phyloP scores from a whole-genome alignment of 2,888 invertebrate genomes.

The Lasioglossum morio region DNA sequence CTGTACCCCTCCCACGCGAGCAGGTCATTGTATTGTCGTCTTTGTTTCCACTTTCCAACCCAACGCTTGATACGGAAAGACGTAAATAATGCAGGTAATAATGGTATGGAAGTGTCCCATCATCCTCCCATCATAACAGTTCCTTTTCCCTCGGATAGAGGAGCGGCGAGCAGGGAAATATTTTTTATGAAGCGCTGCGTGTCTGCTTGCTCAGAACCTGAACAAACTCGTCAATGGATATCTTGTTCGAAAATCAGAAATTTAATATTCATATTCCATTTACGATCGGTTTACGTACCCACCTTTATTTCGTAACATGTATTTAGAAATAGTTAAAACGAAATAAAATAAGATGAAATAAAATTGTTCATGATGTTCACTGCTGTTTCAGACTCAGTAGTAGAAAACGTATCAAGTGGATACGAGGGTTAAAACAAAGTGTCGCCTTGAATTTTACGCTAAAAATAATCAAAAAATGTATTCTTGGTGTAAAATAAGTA shows the following conservation, averaged over 20 bases:
- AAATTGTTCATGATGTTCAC: too few relatives aligned
- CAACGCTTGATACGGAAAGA: slow-evolving; percentile 5
- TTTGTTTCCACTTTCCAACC: slow-evolving; percentile 24
- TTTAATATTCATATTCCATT: too few relatives aligned
- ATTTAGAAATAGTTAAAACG: too few relatives aligned
- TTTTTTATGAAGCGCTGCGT: slow-evolving; percentile 28
- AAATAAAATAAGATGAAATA: too few relatives aligned
- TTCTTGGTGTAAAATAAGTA: too few relatives aligned
- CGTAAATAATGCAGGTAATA: slow-evolving; percentile 39
- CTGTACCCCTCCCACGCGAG: background rate
- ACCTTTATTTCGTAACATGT: too few relatives aligned
- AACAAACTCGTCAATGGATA: background rate
- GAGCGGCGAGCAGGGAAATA: background rate
- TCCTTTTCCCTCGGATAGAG: background rate
- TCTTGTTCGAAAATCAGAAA: background rate
- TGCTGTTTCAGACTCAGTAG: too few relatives aligned
- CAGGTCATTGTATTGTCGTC: slow-evolving; percentile 19
- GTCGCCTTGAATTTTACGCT: too few relatives aligned
- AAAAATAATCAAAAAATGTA: too few relatives aligned
- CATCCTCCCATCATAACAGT: slow-evolving; percentile 6
- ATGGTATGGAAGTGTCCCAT: slow-evolving; percentile 28
- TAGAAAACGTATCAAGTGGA: too few relatives aligned
- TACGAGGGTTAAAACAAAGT: too few relatives aligned
- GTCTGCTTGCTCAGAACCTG: background rate
- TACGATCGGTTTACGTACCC: too few relatives aligned